Evolutionary conservation across 2,888 invertebrate species (phyloP).

Genomic region (Leptura quadrifasciata): DNA sequence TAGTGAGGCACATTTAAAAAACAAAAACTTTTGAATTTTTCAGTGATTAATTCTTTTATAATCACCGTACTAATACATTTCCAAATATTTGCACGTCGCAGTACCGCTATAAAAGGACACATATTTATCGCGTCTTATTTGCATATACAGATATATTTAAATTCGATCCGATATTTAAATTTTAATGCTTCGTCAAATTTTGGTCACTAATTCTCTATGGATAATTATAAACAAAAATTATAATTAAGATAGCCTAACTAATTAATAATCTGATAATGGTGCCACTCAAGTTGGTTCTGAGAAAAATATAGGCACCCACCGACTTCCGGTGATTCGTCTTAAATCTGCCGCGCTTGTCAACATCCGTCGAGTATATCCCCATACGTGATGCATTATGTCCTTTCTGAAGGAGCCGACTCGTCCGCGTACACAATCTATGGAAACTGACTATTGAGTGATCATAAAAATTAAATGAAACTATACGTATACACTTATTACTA

Average conservation of each 20-base stretch:
- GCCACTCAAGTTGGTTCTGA: slow-evolving; percentile 12
- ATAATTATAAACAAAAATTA: neutral
- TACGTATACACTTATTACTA: too few species aligned
- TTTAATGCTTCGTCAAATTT: neutral
- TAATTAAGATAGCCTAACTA: slow-evolving; percentile 12
- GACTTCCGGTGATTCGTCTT: slow-evolving; percentile 4
- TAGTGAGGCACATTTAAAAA: too few species aligned
- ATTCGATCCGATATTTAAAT: neutral
- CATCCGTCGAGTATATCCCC: slow-evolving; percentile 41
- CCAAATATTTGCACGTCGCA: slow-evolving; percentile 1
- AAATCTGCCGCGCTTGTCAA: slow-evolving; percentile 5
- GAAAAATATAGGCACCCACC: slow-evolving; percentile 18
- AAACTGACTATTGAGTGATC: neutral
- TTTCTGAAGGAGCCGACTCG: slow-evolving; percentile 21
- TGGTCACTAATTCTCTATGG: neutral
- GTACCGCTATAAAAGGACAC: neutral
- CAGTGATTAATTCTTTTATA: too few species aligned
- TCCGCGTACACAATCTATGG: neutral
- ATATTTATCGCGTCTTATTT: slow-evolving; percentile 1
- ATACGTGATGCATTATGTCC: slow-evolving; percentile 38
- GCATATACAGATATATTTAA: neutral
- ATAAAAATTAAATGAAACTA: neutral
- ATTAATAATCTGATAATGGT: slow-evolving; percentile 28
- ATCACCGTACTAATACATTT: neutral
- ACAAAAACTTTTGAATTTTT: too few species aligned